phyloP scores from a whole-genome alignment of 2,113 vertebrate species.

The Oreochromis spilurus region DNA sequence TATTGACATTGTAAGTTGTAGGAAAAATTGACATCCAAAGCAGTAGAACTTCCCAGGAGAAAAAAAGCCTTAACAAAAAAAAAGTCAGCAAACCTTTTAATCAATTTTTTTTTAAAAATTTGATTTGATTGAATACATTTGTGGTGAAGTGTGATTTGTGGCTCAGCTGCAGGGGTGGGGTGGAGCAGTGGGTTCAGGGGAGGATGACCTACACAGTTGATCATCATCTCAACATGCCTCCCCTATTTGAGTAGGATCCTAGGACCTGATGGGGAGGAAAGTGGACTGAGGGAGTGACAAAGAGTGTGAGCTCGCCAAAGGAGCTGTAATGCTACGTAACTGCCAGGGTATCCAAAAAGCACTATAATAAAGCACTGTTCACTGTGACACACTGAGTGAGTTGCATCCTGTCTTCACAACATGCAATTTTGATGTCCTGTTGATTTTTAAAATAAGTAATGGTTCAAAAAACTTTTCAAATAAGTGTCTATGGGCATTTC shows the following conservation, averaged over 20 bases:
- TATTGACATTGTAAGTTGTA: not conserved
- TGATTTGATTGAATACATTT: not conserved
- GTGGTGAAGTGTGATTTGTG: not conserved
- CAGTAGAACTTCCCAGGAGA: not conserved
- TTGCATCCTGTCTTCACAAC: not conserved
- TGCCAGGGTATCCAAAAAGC: not conserved
- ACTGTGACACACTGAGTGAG: not conserved
- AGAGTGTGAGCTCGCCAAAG: too few species aligned
- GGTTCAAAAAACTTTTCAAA: not conserved
- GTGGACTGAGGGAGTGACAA: too few species aligned
- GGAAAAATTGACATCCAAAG: not conserved
- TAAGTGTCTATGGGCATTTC: not conserved
- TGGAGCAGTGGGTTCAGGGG: not conserved
- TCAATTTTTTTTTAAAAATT: fast-evolving
- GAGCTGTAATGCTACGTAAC: not conserved
- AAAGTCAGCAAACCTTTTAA: not conserved
- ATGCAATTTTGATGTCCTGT: not conserved
- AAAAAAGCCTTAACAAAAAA: not conserved
- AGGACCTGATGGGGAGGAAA: too few species aligned
- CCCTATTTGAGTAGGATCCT: too few species aligned
- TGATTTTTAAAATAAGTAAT: not conserved
- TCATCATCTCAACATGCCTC: too few species aligned
- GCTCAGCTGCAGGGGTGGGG: not conserved
- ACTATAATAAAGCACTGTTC: not conserved
- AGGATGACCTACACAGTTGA: too few species aligned